A percentile compares a stretch with the other conserved stretches of the same genome.
Evolutionary conservation across 2,797 vertebrate genomes (phyloP).

Genomic region (Forpus xanthops): DNA sequence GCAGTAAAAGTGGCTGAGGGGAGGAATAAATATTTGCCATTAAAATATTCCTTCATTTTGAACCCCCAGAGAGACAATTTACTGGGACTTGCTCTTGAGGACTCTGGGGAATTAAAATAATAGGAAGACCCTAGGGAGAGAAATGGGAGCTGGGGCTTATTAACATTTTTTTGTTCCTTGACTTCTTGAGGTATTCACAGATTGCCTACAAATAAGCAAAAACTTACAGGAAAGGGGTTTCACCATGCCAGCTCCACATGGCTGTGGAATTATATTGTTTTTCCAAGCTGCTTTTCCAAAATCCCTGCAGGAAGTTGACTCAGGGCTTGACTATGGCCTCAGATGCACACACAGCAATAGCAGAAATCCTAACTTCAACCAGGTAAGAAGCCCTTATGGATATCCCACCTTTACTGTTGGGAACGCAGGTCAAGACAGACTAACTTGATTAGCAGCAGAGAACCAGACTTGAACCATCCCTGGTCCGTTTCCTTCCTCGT

Average conservation of each 20-base stretch:
- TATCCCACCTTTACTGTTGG: background rate
- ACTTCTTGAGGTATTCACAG: conserved; percentile 53
- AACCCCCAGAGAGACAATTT: conserved; percentile 22
- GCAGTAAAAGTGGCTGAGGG: conserved; percentile 19
- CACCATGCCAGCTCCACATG: conserved; percentile 47
- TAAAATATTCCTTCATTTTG: conserved; percentile 34
- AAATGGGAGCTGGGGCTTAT: background rate
- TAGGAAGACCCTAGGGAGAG: background rate
- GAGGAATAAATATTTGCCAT: conserved; percentile 30
- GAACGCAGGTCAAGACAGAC: background rate
- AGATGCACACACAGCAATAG: background rate
- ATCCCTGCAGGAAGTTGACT: conserved; percentile 62
- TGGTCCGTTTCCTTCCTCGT: background rate
- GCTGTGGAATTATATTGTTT: conserved; percentile 60
- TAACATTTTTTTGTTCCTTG: background rate
- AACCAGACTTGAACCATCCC: background rate
- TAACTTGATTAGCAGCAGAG: background rate
- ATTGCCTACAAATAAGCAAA: conserved; percentile 58
- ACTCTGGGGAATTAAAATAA: conserved; percentile 35
- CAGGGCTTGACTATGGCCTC: conserved; percentile 22
- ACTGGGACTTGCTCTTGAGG: background rate
- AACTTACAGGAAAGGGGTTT: conserved; percentile 52
- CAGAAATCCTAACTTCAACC: background rate
- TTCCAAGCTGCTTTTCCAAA: conserved; percentile 62
- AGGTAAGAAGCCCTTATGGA: background rate